These are phyloP conservation scores for Urosaurus nigricauda DNA, from an alignment of 2,797 vertebrate species.

Conservation along the genomic window DNA sequence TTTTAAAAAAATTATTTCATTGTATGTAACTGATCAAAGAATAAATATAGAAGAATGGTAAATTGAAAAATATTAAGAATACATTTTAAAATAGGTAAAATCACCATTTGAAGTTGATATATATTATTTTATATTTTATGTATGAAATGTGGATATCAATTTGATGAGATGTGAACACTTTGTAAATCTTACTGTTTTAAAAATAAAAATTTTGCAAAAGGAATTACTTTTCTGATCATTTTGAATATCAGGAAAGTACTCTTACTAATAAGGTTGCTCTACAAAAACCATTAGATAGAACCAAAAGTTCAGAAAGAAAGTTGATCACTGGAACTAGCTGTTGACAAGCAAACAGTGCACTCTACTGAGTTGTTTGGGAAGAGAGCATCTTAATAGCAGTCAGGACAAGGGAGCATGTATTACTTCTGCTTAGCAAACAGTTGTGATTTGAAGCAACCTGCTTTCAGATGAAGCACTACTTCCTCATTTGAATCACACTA, in stretches of 20 bases:
- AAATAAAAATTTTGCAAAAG: too few species aligned
- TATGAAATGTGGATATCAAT: too few species aligned
- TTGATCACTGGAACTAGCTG: background rate
- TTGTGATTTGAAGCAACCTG: background rate
- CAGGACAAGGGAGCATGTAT: background rate
- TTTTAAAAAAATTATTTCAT: background rate
- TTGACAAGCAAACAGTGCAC: conserved; percentile 2
- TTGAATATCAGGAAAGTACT: background rate
- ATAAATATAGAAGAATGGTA: too few species aligned
- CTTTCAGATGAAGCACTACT: conserved; percentile 2
- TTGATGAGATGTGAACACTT: too few species aligned
- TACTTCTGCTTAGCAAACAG: background rate
- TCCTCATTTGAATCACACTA: background rate
- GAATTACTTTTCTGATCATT: background rate
- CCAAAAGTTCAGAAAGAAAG: background rate
- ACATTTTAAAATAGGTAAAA: too few species aligned
- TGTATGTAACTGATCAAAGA: too few species aligned
- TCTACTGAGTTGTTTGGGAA: background rate
- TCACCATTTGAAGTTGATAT: too few species aligned
- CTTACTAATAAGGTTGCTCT: background rate
- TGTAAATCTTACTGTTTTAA: too few species aligned
- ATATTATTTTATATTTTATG: too few species aligned
- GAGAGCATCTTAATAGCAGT: conserved; percentile 4
- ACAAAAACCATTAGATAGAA: background rate
- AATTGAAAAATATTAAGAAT: too few species aligned